Evolutionary conservation across 2,113 vertebrate genomes (phyloP).

Genomic region (Dipodomys spectabilis): DNA sequence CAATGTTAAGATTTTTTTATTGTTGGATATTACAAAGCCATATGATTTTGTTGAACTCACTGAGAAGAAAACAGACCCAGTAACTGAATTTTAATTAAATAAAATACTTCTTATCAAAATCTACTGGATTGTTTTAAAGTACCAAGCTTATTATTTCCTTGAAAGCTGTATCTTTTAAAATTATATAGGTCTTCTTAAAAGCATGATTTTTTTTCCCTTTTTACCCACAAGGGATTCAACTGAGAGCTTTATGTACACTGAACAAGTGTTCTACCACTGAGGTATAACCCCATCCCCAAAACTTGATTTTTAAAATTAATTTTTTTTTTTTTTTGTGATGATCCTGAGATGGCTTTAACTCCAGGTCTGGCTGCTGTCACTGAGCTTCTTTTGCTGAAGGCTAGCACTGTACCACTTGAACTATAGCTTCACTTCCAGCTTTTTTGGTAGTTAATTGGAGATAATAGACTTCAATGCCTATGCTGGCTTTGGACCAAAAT

Average conservation of each 20-base stretch:
- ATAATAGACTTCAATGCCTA: no score
- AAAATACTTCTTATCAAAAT: background rate
- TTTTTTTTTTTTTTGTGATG: no score
- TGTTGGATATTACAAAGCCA: background rate
- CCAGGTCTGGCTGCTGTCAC: no score
- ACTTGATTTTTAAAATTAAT: background rate
- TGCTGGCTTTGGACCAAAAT: no score
- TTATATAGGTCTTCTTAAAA: background rate
- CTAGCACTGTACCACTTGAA: no score
- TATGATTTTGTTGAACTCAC: conserved; percentile 10
- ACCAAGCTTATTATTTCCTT: background rate
- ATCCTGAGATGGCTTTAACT: no score
- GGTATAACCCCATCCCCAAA: background rate
- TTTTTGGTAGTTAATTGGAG: no score
- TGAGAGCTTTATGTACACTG: no score
- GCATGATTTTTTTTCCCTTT: background rate
- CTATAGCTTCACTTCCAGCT: no score
- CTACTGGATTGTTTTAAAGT: background rate
- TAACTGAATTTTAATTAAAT: background rate
- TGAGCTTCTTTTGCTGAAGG: no score
- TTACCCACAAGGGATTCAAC: background rate
- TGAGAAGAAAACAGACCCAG: background rate
- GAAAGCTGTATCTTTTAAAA: background rate
- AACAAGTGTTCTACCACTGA: background rate
- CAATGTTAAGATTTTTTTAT: background rate